Evolutionary conservation across 2,113 vertebrate species (phyloP), one percentile per base, ranked within the genome.

Genomic region (Gadus macrocephalus): DNA sequence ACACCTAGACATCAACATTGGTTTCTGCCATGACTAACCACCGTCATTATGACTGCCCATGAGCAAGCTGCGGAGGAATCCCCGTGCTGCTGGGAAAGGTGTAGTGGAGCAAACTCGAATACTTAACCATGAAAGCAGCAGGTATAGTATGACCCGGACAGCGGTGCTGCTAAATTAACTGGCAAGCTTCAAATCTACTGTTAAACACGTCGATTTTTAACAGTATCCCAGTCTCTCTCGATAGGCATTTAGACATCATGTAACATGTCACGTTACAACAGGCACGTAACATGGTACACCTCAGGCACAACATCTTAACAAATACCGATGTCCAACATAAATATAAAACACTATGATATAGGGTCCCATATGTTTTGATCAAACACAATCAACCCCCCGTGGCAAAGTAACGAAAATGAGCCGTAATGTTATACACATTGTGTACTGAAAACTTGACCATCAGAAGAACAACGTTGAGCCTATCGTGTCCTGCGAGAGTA

Each of bases 1-100:
- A 79, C 78, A 81, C 78, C 78, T 85, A 70, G 53, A 77, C 67
- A 59, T 75, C 66, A 75, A 62, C 72, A 28, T 14, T 70, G 55
- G 81, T 70, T 62, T 68, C 61, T 25, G 27, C 68, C 72, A 69
- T 78, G 77, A 80, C 77, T 76, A 77, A 82, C 69, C 53, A 60
- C 42, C 59, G 56, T 60, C 31, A 72, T 74, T 81, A 81, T 80
- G 63, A 56, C 67, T 72, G 66, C 67, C 79, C 67, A 77, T 74
- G 78, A 84, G 66, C 72, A 72, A 22, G 58, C 68, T 72, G 70
- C 75, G 66, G 58, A 86, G 78, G 79, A 81, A 86, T 80, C 75
- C 67, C 71, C 53, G 58, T 53, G 53, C 73, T 49, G 66, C 65
- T 64, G 70, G n/a, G 38, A 74, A 69, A 71, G 53, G 70, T 35